Evolutionary conservation across 2,113 vertebrate genomes (phyloP), one percentile per base, ranked within the genome.

Genomic region (Carollia perspicillata): DNA sequence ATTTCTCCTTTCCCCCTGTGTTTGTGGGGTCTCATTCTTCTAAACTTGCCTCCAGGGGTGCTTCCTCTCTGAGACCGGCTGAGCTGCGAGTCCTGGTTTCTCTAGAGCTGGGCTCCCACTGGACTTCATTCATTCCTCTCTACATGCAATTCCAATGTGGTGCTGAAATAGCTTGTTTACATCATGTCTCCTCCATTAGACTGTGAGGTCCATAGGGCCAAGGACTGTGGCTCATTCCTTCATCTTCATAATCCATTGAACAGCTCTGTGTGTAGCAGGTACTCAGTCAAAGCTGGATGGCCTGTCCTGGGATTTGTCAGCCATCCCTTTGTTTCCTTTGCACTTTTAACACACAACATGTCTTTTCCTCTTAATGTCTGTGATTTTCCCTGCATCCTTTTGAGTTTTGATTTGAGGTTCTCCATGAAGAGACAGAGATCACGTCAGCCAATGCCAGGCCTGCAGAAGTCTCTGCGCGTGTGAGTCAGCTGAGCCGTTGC

Each of bases 331-430:
- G 14, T 37, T 63, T 63, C 58, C 35, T 83, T 58, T 51, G 35
- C 8, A 30, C 77, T 65, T 85, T 18, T 49, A 16, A 28, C 16
- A 8, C 2, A 33, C 30, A 35, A 23, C 8, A 13, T 33, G 26
- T 66, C 14, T 77, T 51, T 89, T 60, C 23, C 26, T 85, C 9
- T 72, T 86, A 20, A 23, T 84, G 30, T 60, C 35, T 78, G 49
- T 58, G 49, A 72, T 80, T 77, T 88, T 63, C 23, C 17, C 20
- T 74, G 37, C 33, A 35, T 77, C 47, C 77, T 74, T 97, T 53
- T 90, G 90, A 37, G n/a, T 47, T 69, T 86, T 71, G 47, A 77
- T 75, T 66, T 35, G 33, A 66, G 55, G 63, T 84, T 89, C 78
- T 91, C 86, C 44, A 33, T 93, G 65, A 44, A 49, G 55, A 84